Evolutionary conservation across 1,140 invertebrate species (phyloP).

Genomic region (Drosophila tristis): DNA sequence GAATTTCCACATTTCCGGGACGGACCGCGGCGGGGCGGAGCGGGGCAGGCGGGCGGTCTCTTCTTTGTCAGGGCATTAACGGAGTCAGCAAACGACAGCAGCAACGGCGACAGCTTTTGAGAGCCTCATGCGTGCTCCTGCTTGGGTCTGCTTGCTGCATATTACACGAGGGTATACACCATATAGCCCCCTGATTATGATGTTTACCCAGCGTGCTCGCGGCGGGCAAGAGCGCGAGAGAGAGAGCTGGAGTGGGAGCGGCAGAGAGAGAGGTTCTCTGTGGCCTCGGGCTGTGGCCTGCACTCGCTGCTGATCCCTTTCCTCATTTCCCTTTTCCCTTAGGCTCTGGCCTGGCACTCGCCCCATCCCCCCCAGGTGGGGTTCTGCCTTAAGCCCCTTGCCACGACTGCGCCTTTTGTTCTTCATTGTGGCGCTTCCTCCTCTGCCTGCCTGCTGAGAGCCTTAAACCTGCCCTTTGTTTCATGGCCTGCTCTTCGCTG

Average conservation of each 20-base stretch:
- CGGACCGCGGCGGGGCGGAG: not conserved
- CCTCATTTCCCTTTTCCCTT: no score
- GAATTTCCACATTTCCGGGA: constrained; percentile 77
- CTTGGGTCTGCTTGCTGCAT: not conserved
- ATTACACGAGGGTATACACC: no score
- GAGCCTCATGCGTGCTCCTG: constrained; percentile 35
- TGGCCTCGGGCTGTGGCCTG: constrained; percentile 13
- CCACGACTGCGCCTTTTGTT: no score
- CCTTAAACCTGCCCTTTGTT: constrained; percentile 51
- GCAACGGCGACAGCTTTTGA: not conserved
- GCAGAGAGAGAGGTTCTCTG: not conserved
- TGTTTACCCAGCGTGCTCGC: constrained; percentile 50
- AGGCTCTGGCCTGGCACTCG: constrained; percentile 16
- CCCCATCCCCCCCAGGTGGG: no score
- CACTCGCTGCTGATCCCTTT: no score
- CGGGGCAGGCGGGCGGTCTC: constrained; percentile 13
- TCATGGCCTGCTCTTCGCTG: constrained; percentile 30
- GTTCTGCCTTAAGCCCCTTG: no score
- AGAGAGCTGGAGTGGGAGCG: no score
- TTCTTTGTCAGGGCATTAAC: constrained; percentile 63
- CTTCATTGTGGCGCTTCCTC: no score
- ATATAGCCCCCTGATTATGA: constrained; percentile 54
- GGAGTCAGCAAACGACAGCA: not conserved
- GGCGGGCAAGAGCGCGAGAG: not conserved
- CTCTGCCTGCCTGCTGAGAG: no score